A percentile compares a stretch with the other conserved stretches of the same genome.
Conservation (phyloP, 2,888 invertebrate species). For the Agrotis exclamationis region DNA sequence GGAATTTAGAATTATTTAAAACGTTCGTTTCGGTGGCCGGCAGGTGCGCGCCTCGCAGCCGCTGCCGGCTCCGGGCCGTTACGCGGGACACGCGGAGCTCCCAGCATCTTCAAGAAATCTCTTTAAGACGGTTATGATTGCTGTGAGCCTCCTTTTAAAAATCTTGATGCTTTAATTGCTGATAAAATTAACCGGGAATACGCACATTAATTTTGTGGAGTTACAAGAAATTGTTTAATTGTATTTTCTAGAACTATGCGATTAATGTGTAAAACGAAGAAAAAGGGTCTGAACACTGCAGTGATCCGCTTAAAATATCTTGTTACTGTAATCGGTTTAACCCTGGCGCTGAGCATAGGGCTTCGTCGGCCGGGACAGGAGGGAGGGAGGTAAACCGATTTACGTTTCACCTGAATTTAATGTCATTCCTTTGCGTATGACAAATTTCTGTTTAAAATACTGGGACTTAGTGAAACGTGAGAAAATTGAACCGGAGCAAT, state of each 20-base stretch:
- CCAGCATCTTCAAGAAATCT: conserved; percentile 66
- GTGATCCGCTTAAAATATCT: conserved; percentile 85
- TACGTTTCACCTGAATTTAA: conserved; percentile 79
- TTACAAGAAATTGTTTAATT: not conserved
- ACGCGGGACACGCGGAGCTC: conserved; percentile 56
- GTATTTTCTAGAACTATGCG: conserved; percentile 35
- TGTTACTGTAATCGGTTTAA: conserved; percentile 88
- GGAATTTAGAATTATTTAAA: conserved; percentile 86
- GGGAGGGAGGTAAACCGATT: conserved; percentile 73
- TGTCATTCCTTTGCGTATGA: conserved; percentile 68
- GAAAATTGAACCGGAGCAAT: conserved; percentile 43
- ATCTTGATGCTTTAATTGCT: not conserved
- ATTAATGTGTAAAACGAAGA: conserved; percentile 62
- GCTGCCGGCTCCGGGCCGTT: conserved; percentile 57
- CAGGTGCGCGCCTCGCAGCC: conserved; percentile 76
- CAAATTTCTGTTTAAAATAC: conserved; percentile 68
- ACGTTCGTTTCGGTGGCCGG: conserved; percentile 74
- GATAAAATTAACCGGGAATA: not conserved
- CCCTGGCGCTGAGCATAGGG: conserved; percentile 75
- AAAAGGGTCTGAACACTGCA: conserved; percentile 68
- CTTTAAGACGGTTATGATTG: conserved; percentile 72
- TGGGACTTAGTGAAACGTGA: conserved; percentile 55
- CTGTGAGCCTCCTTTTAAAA: conserved; percentile 34
- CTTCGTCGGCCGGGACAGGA: conserved; percentile 68
- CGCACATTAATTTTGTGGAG: not conserved